phyloP scores from a whole-genome alignment of 2,797 vertebrate species.

The Astyanax mexicanus region DNA sequence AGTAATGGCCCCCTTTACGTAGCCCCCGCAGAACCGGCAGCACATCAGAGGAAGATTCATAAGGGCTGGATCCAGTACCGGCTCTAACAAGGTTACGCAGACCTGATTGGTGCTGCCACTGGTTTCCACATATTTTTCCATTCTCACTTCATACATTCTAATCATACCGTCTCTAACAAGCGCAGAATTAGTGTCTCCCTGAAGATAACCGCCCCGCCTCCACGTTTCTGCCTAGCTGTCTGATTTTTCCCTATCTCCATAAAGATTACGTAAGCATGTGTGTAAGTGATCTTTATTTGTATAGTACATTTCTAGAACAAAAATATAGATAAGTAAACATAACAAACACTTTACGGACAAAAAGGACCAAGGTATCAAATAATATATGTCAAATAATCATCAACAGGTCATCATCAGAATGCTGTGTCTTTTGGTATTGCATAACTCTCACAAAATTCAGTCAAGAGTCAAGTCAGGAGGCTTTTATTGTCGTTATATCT shows the following conservation, averaged over 20 bases:
- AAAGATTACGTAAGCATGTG: no score
- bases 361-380: no score
- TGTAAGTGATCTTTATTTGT: no score
- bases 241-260: conserved; percentile 24
- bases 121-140: conserved; percentile 15
- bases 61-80: conserved; percentile 31
- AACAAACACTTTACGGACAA: no score
- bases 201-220: conserved; percentile 8
- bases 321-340: no score
- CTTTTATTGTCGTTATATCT: no score
- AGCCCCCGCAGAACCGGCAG: conserved; percentile 27
- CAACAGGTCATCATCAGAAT: no score
- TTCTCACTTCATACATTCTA: conserved; percentile 5
- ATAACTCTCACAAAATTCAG: no score
- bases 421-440: no score
- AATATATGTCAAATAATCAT: no score
- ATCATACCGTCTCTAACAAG: conserved; percentile 9
- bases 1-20: conserved; percentile 71
- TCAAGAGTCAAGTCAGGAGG: no score
- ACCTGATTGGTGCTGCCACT: conserved; percentile 37
- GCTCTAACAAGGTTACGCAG: conserved; percentile 55
- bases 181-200: conserved; percentile 14
- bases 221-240: neutral
- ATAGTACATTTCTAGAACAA: no score
- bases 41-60: conserved; percentile 54